Base-by-base conservation (phyloP, 2,888 invertebrate genomes). In the Drosophila anomalata region DNA sequence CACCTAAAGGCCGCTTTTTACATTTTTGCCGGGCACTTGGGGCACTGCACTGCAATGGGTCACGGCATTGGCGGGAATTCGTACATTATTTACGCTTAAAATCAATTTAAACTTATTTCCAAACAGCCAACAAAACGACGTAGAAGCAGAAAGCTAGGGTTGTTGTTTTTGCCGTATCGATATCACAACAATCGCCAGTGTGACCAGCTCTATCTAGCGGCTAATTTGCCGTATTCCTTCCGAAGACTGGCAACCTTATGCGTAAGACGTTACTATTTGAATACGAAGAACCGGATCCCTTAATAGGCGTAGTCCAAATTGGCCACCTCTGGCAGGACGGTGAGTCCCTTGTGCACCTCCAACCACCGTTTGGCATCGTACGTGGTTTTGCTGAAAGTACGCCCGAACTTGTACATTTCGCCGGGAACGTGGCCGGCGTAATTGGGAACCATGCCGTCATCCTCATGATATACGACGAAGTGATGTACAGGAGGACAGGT, bases 391-490 rank as follows among this genome's bases (percentile, higher is more conserved):
- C 95, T 96, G 89, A 94, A 96, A 0, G 96, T 96, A 89, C 94
- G 95, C 7, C 96, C 96, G 91, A 94, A 94, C 48, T 95, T 94
- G 91, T 95, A 96, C 79, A 93, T 92, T 62, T 93, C 93, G 17
- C 96, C 96, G 0, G 96, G 96, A 56, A 96, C 95, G 86, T 96
- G 96, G 0, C 96, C 96, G 2, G 94, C 93, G 90, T 96, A 96
- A 90, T 94, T 95, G 1, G 96, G 96, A 76, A 96, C 89, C 92
- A 96, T 94, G 5, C 96, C 96, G 39, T 95, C 93, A 78, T 95
- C 94, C 70, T 94, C 94, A 88, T 95, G 95, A 88, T 96, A 96
- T 71, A 96, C 94, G 88, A 95, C 94, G 11, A 94, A 89, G 55
- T 89, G 79, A 2, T 79, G 80, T 11, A 71, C 69, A 12, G 78